A percentile compares a stretch with the other conserved stretches of the same genome.
Evolutionary conservation across 2,888 invertebrate species (phyloP).

Genomic region (Rhingia campestris): DNA sequence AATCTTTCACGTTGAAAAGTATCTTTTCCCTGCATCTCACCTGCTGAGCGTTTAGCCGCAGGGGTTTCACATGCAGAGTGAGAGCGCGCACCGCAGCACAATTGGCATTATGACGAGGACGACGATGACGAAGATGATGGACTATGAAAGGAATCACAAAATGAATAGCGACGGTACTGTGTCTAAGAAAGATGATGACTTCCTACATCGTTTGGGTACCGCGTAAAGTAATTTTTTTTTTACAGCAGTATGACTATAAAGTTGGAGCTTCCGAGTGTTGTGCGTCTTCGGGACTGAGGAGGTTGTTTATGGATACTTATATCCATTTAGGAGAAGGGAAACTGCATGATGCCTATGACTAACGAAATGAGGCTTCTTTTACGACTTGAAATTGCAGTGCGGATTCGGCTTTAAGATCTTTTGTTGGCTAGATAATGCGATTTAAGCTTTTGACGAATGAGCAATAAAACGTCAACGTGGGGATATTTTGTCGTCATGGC

Average conservation of each 20-base stretch:
- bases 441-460: constrained; percentile 27
- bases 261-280: constrained; percentile 32
- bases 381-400: constrained; percentile 63
- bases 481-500: constrained; percentile 18
- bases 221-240: neutral
- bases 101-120: constrained; percentile 54
- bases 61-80: constrained; percentile 29
- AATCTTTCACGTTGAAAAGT: constrained; percentile 66
- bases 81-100: constrained; percentile 13
- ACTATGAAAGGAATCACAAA: constrained; percentile 29
- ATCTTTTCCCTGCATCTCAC: constrained; percentile 65
- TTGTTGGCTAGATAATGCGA: constrained; percentile 21
- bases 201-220: constrained; percentile 4
- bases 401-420: constrained; percentile 54
- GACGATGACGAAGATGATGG: constrained; percentile 35
- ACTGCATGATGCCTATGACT: constrained; percentile 5
- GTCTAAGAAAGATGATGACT: constrained; percentile 11
- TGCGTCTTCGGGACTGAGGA: constrained; percentile 6
- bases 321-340: constrained; percentile 17
- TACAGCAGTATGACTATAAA: constrained; percentile 28
- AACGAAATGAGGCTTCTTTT: constrained; percentile 43
- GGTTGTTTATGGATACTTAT: constrained; percentile 47
- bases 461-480: constrained; percentile 33
- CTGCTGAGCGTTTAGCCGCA: constrained; percentile 58
- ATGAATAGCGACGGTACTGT: constrained; percentile 29